phyloP scores from a whole-genome alignment of 2,888 invertebrate genomes.

The Limnephilus rhombicus region DNA sequence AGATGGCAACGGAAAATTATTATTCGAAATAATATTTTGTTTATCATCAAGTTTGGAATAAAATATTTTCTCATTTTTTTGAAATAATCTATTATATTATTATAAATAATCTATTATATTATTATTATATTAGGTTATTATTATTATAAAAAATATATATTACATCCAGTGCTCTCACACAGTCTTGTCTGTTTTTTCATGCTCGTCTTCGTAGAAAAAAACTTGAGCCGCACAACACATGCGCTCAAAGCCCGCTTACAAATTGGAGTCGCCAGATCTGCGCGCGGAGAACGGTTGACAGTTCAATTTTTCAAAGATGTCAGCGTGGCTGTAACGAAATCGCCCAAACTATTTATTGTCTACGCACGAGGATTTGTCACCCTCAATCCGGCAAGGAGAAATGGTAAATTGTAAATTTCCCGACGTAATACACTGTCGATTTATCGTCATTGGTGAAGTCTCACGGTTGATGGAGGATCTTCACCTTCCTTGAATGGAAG shows the following conservation, averaged over 20 bases:
- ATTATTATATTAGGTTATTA: too few relatives aligned
- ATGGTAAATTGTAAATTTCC: neutral
- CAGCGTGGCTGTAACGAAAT: constrained; percentile 51
- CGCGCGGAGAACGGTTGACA: constrained; percentile 46
- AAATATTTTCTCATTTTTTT: too few relatives aligned
- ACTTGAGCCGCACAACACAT: constrained; percentile 6
- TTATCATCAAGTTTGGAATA: too few relatives aligned
- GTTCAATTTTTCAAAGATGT: constrained; percentile 56
- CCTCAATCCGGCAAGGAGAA: neutral
- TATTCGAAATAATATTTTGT: too few relatives aligned
- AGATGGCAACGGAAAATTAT: too few relatives aligned
- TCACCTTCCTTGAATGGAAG: neutral
- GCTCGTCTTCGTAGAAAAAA: constrained; percentile 16
- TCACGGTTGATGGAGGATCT: neutral
- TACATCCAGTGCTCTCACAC: neutral
- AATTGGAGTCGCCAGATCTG: constrained; percentile 37
- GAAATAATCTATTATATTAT: too few relatives aligned
- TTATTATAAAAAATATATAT: too few relatives aligned
- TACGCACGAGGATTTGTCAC: constrained; percentile 38
- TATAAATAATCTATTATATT: too few relatives aligned
- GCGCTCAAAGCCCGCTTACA: neutral
- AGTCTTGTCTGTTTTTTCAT: neutral
- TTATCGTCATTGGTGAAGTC: neutral
- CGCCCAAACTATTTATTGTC: constrained; percentile 51
- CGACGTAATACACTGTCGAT: neutral